These are phyloP conservation scores for Dipodomys merriami DNA, from an alignment of 2,113 vertebrate genomes.

Conservation along the genomic window DNA sequence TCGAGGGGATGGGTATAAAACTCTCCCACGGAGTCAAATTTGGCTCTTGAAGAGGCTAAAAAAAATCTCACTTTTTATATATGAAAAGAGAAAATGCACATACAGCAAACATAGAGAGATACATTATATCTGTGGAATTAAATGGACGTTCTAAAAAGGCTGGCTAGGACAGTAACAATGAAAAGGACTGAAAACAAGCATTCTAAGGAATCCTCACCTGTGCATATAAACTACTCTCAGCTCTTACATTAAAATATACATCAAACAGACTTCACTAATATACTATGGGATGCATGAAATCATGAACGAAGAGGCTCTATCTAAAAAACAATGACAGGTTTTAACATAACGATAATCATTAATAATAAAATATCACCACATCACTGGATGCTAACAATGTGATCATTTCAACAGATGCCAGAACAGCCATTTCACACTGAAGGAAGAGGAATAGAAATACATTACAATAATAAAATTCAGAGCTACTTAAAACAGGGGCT, in stretches of 20 bases:
- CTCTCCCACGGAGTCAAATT: neutral
- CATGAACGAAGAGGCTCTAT: neutral
- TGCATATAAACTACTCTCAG: neutral
- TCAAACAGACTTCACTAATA: neutral
- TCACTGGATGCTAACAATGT: conserved; percentile 34
- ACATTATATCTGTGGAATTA: neutral
- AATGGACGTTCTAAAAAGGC: neutral
- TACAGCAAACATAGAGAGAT: neutral
- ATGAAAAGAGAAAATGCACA: neutral
- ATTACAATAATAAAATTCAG: conserved; percentile 4
- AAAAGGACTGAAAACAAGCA: neutral
- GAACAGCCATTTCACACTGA: neutral
- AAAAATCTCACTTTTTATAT: neutral
- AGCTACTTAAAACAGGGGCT: conserved; percentile 46
- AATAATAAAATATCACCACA: conserved; percentile 12
- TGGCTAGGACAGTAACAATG: neutral
- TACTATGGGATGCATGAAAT: neutral
- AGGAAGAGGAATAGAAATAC: conserved; percentile 5
- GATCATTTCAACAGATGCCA: neutral
- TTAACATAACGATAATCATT: conserved; percentile 44
- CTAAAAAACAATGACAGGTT: neutral
- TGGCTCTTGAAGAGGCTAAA: neutral
- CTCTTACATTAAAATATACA: conserved; percentile 30
- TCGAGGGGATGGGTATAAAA: neutral
- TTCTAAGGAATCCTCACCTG: neutral